Percentiles rank a stretch among this genome's conserved stretches.
Evolutionary conservation across 2,888 invertebrate genomes (phyloP).

Genomic region (Linyphia triangularis): DNA sequence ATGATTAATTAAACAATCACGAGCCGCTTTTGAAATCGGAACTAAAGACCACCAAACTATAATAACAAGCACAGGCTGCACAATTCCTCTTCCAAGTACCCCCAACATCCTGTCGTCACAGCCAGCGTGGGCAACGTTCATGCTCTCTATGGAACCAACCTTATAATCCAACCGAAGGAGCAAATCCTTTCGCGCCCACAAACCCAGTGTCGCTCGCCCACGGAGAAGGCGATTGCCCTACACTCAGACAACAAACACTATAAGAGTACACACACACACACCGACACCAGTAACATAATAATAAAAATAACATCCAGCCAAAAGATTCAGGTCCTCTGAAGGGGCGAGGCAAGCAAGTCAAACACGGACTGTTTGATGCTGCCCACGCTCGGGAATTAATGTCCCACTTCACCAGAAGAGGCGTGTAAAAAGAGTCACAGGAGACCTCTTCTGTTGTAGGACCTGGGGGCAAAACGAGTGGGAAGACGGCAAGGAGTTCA

Average conservation of each 20-base stretch:
- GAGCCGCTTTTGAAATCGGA: too few species aligned
- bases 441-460: neutral
- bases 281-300: too few species aligned
- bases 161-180: neutral
- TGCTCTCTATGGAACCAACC: neutral
- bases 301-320: constrained; percentile 20
- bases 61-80: too few species aligned
- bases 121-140: neutral
- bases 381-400: constrained; percentile 21
- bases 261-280: too few species aligned
- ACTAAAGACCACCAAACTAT: too few species aligned
- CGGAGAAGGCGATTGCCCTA: constrained; percentile 29
- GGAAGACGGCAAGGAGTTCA: too few species aligned
- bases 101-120: neutral
- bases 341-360: constrained; percentile 42
- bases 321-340: constrained; percentile 19
- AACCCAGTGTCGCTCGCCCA: constrained; percentile 1
- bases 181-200: constrained; percentile 22
- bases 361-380: constrained; percentile 44
- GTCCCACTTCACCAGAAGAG: constrained; percentile 1
- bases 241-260: neutral
- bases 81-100: neutral
- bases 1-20: too few species aligned
- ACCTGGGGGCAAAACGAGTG: neutral
- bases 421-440: neutral